phyloP scores from a whole-genome alignment of 2,888 invertebrate species.

The Eulithis prunata region DNA sequence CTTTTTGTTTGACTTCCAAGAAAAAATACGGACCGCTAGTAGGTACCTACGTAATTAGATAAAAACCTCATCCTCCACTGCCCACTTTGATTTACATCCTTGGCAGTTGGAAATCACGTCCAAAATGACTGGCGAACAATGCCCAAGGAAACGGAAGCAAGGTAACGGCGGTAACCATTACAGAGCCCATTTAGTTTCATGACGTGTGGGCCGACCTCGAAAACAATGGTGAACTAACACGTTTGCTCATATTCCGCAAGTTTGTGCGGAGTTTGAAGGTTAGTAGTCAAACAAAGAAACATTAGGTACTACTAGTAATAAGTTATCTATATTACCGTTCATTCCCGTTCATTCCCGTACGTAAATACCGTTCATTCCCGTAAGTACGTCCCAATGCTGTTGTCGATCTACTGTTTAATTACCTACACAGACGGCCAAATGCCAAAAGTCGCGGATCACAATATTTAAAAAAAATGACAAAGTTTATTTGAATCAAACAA shows the following conservation, averaged over 20 bases:
- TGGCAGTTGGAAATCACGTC: conserved; percentile 22
- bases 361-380: too few species aligned
- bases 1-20: too few species aligned
- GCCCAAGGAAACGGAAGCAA: conserved; percentile 63
- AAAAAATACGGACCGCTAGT: too few species aligned
- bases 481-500: too few species aligned
- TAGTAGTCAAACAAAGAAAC: not conserved
- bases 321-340: too few species aligned
- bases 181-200: conserved; percentile 49
- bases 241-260: conserved; percentile 25
- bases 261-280: conserved; percentile 11
- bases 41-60: not conserved
- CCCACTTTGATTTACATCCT: conserved; percentile 19
- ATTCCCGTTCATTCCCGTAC: not conserved
- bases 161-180: conserved; percentile 57
- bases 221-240: conserved; percentile 39
- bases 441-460: too few species aligned
- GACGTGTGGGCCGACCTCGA: conserved; percentile 56
- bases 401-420: too few species aligned
- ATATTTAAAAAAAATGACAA: too few species aligned
- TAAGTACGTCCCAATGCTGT: not conserved
- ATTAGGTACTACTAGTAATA: not conserved
- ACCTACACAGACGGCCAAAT: too few species aligned
- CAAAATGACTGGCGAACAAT: conserved; percentile 37
- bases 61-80: conserved; percentile 7